Base-by-base conservation (phyloP, 2,797 vertebrate species). In the Rousettus madagascariensis region DNA sequence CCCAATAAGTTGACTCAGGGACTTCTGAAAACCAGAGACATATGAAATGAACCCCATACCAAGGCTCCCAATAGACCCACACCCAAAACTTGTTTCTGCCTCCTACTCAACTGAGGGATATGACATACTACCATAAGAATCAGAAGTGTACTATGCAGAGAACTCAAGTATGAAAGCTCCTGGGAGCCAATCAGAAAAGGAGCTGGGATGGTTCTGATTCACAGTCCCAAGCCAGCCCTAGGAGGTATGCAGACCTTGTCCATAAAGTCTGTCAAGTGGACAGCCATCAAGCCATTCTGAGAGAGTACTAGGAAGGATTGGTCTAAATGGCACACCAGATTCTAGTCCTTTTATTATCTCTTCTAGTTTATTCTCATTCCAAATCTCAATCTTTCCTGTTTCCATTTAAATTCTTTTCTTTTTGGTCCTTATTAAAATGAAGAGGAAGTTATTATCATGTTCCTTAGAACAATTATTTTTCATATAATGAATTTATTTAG, bases 11-110 rank as follows among this genome's bases (percentile, higher is more conserved):
- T 90, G 92, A 90, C 85, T 93, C 51, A 36, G 41, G 68, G 71
- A 95, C 80, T 96, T 94, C 83, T 74, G 77, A 93, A 97, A 94
- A 93, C n/a, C 75, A 96, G 71, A 85, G 43, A 84, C 63, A 86
- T 43, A 38, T 41, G 38, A 95, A 75, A 89, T 46, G 65, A 91
- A 46, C 24, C 53, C 55, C 33, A 72, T 0, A 36, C 53, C 55
- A 69, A 90, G 38, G 38, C 84, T 96, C 36, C 75, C 68, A 83
- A 80, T 4, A 82, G 61, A 26, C 10, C 93, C 51, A 78, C 28
- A 55, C 15, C 79, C 57, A 65, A 91, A 91, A 57, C 71, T 28
- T 77, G 41, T 59, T 85, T 68, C 69, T 82, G 68, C 57, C 53
- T 93, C 69, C 63, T 65, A n/a, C 4, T 51, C 4, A 83, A 33